Evolutionary conservation across 2,888 invertebrate species (phyloP).

Genomic region (Eurytoma adleriae): DNA sequence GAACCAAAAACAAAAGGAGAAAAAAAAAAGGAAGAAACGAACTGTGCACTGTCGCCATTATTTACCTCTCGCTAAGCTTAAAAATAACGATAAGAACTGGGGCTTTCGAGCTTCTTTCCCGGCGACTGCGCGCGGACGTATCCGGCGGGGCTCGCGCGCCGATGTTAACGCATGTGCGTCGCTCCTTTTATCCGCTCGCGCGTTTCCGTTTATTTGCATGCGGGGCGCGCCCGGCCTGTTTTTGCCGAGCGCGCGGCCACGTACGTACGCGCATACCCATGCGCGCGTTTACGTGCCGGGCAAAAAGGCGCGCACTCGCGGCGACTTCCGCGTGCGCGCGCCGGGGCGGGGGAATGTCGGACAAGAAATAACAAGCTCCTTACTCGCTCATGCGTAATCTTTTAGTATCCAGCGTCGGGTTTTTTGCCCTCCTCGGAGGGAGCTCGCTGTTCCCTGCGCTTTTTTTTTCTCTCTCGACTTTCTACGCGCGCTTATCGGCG

Average conservation of each 20-base stretch:
- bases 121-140: background rate
- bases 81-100: no score
- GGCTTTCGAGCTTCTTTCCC: no score
- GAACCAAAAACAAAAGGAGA: no score
- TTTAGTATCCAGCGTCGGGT: constrained; percentile 10
- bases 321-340: background rate
- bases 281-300: background rate
- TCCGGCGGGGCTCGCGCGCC: background rate
- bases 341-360: background rate
- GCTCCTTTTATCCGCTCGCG: background rate
- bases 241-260: background rate
- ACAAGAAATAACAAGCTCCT: constrained; percentile 15
- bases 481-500: no score
- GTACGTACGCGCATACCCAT: background rate
- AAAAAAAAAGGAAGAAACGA: no score
- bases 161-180: background rate
- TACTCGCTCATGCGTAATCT: constrained; percentile 21
- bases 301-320: background rate
- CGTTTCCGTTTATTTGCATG: background rate
- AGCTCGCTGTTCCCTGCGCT: background rate
- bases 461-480: no score
- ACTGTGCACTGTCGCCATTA: no score
- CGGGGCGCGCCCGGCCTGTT: background rate
- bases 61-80: no score
- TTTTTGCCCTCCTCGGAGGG: background rate